These are phyloP conservation scores for Acipenser oxyrinchus DNA, from an alignment of 2,797 vertebrate species.

Conservation along the genomic window DNA sequence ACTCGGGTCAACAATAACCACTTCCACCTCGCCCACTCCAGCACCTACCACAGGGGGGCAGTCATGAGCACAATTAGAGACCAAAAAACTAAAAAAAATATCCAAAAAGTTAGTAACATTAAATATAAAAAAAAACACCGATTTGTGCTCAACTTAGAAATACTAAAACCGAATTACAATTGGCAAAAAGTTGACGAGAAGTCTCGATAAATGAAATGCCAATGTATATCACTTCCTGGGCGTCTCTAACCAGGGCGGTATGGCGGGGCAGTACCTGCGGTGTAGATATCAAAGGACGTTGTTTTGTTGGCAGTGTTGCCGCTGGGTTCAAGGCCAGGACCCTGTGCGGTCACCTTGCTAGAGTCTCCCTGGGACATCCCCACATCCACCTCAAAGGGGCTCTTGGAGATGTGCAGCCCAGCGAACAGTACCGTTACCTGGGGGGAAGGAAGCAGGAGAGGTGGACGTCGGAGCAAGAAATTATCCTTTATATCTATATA, in stretches of 20 bases:
- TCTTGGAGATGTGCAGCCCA: conserved; percentile 85
- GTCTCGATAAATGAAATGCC: too few species aligned
- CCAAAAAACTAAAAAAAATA: too few species aligned
- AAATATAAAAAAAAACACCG: too few species aligned
- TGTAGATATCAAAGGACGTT: conserved; percentile 87
- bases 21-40: conserved; percentile 75
- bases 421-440: conserved; percentile 88
- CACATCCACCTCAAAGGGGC: conserved; percentile 84
- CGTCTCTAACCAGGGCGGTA: neutral
- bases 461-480: neutral
- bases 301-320: conserved; percentile 82
- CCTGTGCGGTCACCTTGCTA: conserved; percentile 83
- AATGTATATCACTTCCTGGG: too few species aligned
- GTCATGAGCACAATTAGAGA: neutral
- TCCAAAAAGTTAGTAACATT: too few species aligned
- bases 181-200: too few species aligned
- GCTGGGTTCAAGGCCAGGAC: conserved; percentile 73
- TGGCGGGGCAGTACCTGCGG: conserved; percentile 59
- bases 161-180: neutral
- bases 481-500: too few species aligned
- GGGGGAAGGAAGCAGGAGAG: neutral
- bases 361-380: conserved; percentile 83
- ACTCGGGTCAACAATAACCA: conserved; percentile 70
- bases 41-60: conserved; percentile 54
- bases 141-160: neutral